Evolutionary conservation across 2,113 vertebrate species (phyloP).

Genomic region (Nannobrachium achirus): DNA sequence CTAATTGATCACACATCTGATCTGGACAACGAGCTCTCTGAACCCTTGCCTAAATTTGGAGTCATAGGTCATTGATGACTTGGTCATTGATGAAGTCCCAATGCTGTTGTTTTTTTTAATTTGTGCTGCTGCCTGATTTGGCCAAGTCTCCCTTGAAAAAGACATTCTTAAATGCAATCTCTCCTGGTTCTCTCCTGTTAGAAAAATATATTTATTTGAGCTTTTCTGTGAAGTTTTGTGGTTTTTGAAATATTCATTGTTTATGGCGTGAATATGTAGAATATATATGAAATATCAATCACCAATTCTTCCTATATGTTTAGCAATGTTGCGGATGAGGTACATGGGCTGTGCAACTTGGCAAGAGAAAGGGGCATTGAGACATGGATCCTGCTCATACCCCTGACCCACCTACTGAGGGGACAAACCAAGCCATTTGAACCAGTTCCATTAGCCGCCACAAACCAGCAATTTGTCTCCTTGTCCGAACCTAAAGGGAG

Average conservation of each 20-base stretch:
- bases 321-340: slow-evolving; percentile 12
- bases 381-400: slow-evolving; percentile 46
- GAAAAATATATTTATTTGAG: neutral
- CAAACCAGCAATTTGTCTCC: neutral
- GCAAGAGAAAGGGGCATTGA: neutral
- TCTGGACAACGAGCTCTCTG: too few relatives aligned
- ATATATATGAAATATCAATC: neutral
- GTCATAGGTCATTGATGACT: too few relatives aligned
- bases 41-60: too few relatives aligned
- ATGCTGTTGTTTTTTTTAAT: too few relatives aligned
- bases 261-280: neutral
- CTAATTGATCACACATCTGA: too few relatives aligned
- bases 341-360: slow-evolving; percentile 15
- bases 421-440: slow-evolving; percentile 40
- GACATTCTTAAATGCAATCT: too few relatives aligned
- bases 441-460: neutral
- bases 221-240: too few relatives aligned
- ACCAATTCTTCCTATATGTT: neutral
- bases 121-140: too few relatives aligned
- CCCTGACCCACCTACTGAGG: slow-evolving; percentile 54
- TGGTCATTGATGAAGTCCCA: too few relatives aligned
- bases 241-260: neutral
- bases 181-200: too few relatives aligned
- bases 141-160: too few relatives aligned
- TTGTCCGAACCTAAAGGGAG: slow-evolving; percentile 71